Conservation (phyloP, 2,888 invertebrate species). For the Oegoconia quadripuncta region DNA sequence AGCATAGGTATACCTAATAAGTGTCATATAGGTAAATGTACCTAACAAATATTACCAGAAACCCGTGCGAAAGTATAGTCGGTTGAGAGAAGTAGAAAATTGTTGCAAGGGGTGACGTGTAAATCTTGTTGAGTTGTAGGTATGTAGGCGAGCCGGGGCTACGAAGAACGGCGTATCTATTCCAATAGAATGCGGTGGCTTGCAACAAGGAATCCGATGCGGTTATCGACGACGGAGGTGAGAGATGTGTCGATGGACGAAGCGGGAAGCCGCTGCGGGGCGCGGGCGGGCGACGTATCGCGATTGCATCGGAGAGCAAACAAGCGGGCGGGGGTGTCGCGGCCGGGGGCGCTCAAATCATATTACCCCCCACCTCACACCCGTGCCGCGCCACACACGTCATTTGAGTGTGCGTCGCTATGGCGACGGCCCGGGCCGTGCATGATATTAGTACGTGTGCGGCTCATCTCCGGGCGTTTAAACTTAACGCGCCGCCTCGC, state of each 20-base stretch:
- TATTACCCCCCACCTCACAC: constrained; percentile 75
- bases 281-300: constrained; percentile 58
- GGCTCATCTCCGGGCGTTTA: constrained; percentile 77
- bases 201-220: constrained; percentile 77
- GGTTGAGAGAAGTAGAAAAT: constrained; percentile 43
- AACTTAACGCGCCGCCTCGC: constrained; percentile 65
- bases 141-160: constrained; percentile 1
- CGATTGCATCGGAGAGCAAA: constrained; percentile 80
- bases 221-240: constrained; percentile 74
- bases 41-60: too few species aligned
- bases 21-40: too few species aligned
- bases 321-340: constrained; percentile 72
- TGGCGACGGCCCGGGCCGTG: constrained; percentile 82
- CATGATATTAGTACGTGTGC: constrained; percentile 76
- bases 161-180: constrained; percentile 48
- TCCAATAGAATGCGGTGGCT: constrained; percentile 73
- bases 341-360: constrained; percentile 72
- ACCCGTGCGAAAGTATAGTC: constrained; percentile 30
- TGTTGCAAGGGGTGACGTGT: constrained; percentile 41
- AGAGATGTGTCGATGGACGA: constrained; percentile 63
- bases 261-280: constrained; percentile 36
- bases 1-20: too few species aligned
- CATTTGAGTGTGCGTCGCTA: constrained; percentile 84
- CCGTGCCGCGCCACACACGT: constrained; percentile 76
- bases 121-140: constrained; percentile 12